Percentiles rank a stretch among this genome's conserved stretches.
These are phyloP conservation scores for Chelonus insularis DNA, from an alignment of 1,140 invertebrate species.

Conservation along the genomic window DNA sequence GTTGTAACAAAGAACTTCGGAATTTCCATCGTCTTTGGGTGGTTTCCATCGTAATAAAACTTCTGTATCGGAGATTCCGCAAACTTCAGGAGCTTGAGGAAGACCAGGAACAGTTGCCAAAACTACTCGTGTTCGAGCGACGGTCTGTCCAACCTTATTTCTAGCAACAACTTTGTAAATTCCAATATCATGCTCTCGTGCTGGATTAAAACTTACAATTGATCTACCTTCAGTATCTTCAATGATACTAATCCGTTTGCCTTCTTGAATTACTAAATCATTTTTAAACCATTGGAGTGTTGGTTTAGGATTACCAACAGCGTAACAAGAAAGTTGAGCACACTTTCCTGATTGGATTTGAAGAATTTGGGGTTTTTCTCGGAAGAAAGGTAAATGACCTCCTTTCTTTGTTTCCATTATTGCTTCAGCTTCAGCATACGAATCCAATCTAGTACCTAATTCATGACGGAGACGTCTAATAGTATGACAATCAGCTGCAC, in stretches of 20 bases:
- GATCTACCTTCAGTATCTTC: constrained; percentile 78
- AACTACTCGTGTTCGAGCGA: constrained; percentile 74
- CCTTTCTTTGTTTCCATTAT: constrained; percentile 78
- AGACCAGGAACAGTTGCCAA: constrained; percentile 74
- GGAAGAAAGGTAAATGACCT: constrained; percentile 77
- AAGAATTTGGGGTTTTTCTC: constrained; percentile 77
- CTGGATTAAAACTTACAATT: constrained; percentile 75
- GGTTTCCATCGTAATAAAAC: constrained; percentile 87
- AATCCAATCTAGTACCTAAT: constrained; percentile 76
- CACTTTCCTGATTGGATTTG: constrained; percentile 80
- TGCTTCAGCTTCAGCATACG: constrained; percentile 82
- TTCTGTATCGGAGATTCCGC: constrained; percentile 81
- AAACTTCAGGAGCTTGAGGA: constrained; percentile 80
- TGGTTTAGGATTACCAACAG: constrained; percentile 88
- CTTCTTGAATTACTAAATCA: constrained; percentile 81
- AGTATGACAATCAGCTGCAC: constrained; percentile 69
- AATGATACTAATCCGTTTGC: constrained; percentile 74
- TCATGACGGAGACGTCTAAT: constrained; percentile 79
- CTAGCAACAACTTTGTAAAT: constrained; percentile 94
- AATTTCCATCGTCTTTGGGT: constrained; percentile 81
- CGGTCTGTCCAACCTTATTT: constrained; percentile 80
- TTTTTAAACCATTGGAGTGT: constrained; percentile 96
- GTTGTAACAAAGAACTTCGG: constrained; percentile 80
- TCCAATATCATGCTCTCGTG: constrained; percentile 80
- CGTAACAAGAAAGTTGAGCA: constrained; percentile 79